Evolutionary conservation across 1,140 invertebrate species (phyloP), one percentile per base, ranked within the genome.

Genomic region (Cotesia glomerata): DNA sequence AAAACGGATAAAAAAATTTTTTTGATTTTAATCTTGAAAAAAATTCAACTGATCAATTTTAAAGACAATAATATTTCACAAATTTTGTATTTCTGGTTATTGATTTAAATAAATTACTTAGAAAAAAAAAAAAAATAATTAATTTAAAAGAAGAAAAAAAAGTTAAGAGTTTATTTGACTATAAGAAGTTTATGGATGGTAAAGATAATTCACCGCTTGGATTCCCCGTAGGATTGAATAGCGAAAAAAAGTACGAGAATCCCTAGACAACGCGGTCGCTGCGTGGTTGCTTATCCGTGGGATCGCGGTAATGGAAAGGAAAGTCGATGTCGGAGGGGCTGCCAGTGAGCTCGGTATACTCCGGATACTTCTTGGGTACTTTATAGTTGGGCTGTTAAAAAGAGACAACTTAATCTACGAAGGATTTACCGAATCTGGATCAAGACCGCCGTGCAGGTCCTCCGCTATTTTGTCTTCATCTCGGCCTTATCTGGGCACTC

Each of bases 261-360:
- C n/a, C 34, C 26, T 18, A 39, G 69, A 56, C 39, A 56, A 68
- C 35, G 72, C 64, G 71, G 75, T 69, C 49, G 61, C 64, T 58
- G 61, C 68, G 54, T 76, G 72, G 72, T 75, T 84, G 80, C 80
- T 84, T 80, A 83, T 83, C 80, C 79, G 71, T 72, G 72, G 81
- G 81, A 82, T 83, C 76, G 79, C 63, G 74, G 78, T 84, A 81
- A 83, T 80, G 79, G 81, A 81, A 76, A 82, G 72, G 80, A 75
- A 73, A 79, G 76, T 76, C 69, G 73, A 5, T 8, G 8, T 63
- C 14, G 72, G 69, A 77, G 68, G 64, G 70, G 56, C 59, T 73
- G 39, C 49, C 52, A 26, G 34, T 26, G 26, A 26, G 26, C 26
- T 26, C 26, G 26, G 26, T 26, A 26, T 26, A 26, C 26, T 26